A percentile compares a stretch with the other conserved stretches of the same genome.
These are phyloP conservation scores for Macroglossus sobrinus DNA, from an alignment of 2,113 vertebrate genomes.

Conservation along the genomic window DNA sequence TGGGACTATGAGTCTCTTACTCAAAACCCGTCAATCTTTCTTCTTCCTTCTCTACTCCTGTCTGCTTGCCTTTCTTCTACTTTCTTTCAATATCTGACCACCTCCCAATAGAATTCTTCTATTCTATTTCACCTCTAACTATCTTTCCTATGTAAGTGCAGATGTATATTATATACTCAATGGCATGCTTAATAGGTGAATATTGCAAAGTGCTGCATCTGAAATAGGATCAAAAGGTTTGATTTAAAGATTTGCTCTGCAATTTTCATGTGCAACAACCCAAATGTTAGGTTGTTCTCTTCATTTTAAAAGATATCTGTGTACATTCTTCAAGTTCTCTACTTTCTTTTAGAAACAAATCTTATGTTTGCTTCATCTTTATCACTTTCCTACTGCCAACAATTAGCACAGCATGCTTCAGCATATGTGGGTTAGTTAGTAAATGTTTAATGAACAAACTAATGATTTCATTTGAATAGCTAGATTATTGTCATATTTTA, in stretches of 20 bases:
- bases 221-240: not conserved
- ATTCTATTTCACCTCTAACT: not conserved
- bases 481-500: not conserved
- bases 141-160: not conserved
- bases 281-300: not conserved
- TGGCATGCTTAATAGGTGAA: not conserved
- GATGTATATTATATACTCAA: not conserved
- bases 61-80: no score
- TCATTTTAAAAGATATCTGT: not conserved
- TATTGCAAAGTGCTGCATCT: not conserved
- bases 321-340: not conserved
- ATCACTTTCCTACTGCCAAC: not conserved
- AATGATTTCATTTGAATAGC: not conserved
- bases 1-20: not conserved
- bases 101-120: not conserved
- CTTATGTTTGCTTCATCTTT: not conserved
- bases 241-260: conserved; percentile 3
- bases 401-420: not conserved
- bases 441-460: not conserved
- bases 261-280: not conserved
- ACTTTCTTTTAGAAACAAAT: not conserved
- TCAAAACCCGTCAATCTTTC: not conserved
- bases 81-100: not conserved
- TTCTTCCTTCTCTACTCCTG: not conserved
- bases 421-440: not conserved